These are phyloP conservation scores for Apteryx owenii DNA, from an alignment of 2,113 vertebrate species.

Conservation along the genomic window DNA sequence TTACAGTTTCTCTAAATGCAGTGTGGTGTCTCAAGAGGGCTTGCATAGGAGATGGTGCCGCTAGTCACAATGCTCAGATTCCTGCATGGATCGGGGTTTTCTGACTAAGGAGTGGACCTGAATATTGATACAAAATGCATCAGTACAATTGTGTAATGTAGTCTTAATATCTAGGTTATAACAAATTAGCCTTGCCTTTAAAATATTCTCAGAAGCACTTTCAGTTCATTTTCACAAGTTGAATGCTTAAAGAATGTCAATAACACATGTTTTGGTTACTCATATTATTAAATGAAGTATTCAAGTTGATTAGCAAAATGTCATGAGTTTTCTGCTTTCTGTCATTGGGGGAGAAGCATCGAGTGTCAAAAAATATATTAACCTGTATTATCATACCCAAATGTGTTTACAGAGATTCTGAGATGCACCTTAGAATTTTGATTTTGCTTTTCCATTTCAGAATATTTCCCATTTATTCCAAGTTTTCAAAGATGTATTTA, in stretches of 20 bases:
- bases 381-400: background rate
- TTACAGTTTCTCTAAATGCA: background rate
- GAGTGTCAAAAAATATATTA: background rate
- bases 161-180: background rate
- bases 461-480: background rate
- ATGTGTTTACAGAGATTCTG: background rate
- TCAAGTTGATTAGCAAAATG: slow-evolving; percentile 3
- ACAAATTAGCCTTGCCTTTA: background rate
- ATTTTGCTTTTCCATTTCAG: background rate
- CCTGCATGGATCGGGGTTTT: background rate
- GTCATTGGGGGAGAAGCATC: background rate
- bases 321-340: background rate
- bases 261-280: background rate
- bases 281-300: background rate
- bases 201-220: background rate
- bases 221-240: background rate
- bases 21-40: background rate
- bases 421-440: background rate
- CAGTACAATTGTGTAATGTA: background rate
- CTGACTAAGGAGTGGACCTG: background rate
- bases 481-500: background rate
- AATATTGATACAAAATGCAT: background rate
- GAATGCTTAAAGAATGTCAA: background rate
- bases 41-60: background rate
- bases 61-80: background rate